These are phyloP conservation scores for Galaxias olidus DNA, from an alignment of 2,797 vertebrate species.

Conservation along the genomic window DNA sequence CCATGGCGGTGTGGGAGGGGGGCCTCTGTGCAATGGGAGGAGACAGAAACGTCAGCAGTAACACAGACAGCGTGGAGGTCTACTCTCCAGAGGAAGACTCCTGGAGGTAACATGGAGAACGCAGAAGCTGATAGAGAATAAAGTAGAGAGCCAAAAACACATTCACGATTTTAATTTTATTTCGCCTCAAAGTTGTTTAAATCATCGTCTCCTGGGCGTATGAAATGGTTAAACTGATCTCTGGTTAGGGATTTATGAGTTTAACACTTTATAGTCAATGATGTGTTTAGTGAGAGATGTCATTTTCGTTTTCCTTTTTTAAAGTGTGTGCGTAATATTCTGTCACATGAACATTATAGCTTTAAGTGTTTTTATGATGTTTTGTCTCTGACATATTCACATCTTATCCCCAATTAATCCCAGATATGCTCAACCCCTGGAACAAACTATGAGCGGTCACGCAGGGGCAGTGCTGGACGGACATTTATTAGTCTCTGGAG, in stretches of 20 bases:
- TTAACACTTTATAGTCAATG: too few species aligned
- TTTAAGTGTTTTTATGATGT: background rate
- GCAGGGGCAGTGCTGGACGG: slow-evolving; percentile 50
- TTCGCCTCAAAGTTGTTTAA: too few species aligned
- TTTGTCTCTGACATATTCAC: background rate
- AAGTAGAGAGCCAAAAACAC: too few species aligned
- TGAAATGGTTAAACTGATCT: too few species aligned
- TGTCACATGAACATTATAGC: too few species aligned
- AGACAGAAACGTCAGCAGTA: slow-evolving; percentile 72
- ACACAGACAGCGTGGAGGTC: slow-evolving; percentile 74
- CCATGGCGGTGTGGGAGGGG: slow-evolving; percentile 49
- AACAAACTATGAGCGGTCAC: slow-evolving; percentile 71
- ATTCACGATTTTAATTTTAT: too few species aligned
- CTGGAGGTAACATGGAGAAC: slow-evolving; percentile 70
- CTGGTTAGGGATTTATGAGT: too few species aligned
- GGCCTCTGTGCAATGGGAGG: slow-evolving; percentile 74
- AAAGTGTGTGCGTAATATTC: too few species aligned
- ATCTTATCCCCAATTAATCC: slow-evolving; percentile 1
- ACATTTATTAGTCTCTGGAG: slow-evolving; percentile 75
- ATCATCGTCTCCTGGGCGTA: too few species aligned
- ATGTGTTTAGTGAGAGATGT: too few species aligned
- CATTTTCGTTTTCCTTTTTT: too few species aligned
- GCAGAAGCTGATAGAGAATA: too few species aligned
- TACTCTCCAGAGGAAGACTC: slow-evolving; percentile 64
- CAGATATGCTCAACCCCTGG: slow-evolving; percentile 66